A percentile compares a stretch with the other conserved stretches of the same genome.
Conservation (phyloP, 2,888 invertebrate species). For the Scrobipalpa costella region DNA sequence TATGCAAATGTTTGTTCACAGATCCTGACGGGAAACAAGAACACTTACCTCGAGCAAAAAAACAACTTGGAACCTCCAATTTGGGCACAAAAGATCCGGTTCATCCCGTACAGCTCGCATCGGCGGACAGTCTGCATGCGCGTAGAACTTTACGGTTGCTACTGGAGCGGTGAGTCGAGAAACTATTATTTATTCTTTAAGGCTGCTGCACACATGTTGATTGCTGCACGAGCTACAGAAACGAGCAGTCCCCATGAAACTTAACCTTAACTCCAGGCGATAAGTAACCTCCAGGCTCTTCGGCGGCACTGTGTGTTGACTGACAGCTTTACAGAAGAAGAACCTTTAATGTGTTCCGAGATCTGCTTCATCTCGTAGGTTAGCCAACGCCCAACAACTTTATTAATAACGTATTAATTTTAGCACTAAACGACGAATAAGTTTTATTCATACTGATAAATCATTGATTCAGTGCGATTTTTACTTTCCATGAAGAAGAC, state of each 20-base stretch:
- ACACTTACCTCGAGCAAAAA: conserved; percentile 92
- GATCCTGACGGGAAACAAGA: conserved; percentile 91
- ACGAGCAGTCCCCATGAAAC: no score
- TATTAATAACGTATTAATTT: conserved; percentile 67
- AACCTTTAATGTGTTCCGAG: conserved; percentile 89
- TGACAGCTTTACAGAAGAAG: conserved; percentile 81
- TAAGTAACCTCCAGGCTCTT: no score
- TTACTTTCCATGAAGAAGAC: no score
- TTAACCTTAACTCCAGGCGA: no score
- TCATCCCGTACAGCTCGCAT: conserved; percentile 91
- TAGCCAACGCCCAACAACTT: conserved; percentile 90
- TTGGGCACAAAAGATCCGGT: conserved; percentile 91
- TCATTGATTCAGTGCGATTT: no score
- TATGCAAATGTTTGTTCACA: conserved; percentile 49
- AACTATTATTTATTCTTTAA: no score
- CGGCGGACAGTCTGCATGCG: conserved; percentile 94
- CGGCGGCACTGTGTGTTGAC: no score
- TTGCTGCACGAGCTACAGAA: no score
- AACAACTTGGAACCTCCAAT: conserved; percentile 90
- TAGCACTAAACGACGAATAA: no score
- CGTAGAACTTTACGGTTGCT: conserved; percentile 94
- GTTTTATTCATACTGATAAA: no score
- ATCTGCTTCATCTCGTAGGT: conserved; percentile 93
- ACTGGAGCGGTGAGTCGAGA: conserved; percentile 84
- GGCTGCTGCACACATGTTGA: no score